Conservation (phyloP, 2,113 vertebrate species). For the Aspidoscelis tigris region DNA sequence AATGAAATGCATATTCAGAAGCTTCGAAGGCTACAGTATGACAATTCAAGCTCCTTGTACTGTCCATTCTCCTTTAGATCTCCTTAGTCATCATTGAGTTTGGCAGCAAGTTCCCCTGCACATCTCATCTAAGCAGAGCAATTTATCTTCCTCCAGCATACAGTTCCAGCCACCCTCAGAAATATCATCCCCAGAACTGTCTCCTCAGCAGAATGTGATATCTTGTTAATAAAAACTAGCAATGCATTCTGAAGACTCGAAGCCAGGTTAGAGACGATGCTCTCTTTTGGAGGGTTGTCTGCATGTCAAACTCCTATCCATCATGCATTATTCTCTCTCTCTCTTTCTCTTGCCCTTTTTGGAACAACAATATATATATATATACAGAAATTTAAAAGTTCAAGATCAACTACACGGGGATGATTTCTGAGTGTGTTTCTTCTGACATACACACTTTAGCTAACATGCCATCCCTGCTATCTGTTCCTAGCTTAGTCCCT, state of each 20-base stretch:
- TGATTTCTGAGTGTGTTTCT: too few relatives aligned
- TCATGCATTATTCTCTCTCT: too few relatives aligned
- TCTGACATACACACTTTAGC: too few relatives aligned
- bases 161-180: not conserved
- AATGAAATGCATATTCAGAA: not conserved
- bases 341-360: too few relatives aligned
- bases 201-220: not conserved
- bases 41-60: not conserved
- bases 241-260: constrained; percentile 4
- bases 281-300: not conserved
- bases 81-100: constrained; percentile 7
- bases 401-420: too few relatives aligned
- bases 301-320: too few relatives aligned
- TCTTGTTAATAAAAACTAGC: constrained; percentile 35
- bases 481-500: too few relatives aligned
- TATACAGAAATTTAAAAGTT: too few relatives aligned
- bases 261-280: constrained; percentile 18
- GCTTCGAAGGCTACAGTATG: not conserved
- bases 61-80: not conserved
- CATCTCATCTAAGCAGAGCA: constrained; percentile 9
- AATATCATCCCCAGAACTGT: constrained; percentile 31
- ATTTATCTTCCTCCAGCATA: constrained; percentile 25
- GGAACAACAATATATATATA: too few relatives aligned
- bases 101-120: not conserved
- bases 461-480: too few relatives aligned